Evolutionary conservation across 2,113 vertebrate genomes (phyloP).

Genomic region (Burhinus bistriatus): DNA sequence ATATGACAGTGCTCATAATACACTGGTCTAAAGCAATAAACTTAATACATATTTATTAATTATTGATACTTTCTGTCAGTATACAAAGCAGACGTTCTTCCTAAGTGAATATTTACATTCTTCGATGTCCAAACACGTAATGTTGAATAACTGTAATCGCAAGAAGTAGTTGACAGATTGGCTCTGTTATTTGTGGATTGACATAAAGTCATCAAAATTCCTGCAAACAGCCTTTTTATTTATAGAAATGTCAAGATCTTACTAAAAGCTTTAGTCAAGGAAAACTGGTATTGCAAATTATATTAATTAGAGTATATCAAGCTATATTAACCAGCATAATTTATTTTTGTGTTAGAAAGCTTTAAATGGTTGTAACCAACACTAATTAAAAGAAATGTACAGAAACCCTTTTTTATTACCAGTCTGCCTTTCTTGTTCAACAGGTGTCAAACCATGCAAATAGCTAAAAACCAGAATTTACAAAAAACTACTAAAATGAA

Average conservation of each 20-base stretch:
- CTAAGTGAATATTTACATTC: neutral
- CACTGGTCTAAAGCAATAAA: neutral
- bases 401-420: neutral
- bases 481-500: neutral
- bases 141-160: neutral
- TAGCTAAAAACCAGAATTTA: neutral
- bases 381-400: slow-evolving; percentile 15
- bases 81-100: neutral
- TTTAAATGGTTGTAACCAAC: neutral
- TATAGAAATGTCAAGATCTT: slow-evolving; percentile 22
- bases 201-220: slow-evolving; percentile 2
- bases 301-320: slow-evolving; percentile 16
- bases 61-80: neutral
- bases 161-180: neutral
- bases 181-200: neutral
- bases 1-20: neutral
- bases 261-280: slow-evolving; percentile 17
- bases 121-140: neutral
- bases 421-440: neutral
- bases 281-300: slow-evolving; percentile 38
- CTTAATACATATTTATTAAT: neutral
- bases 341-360: slow-evolving; percentile 11
- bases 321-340: slow-evolving; percentile 24
- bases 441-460: neutral
- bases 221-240: neutral